phyloP scores from a whole-genome alignment of 2,113 vertebrate genomes.

The Nyctereutes procyonoides region DNA sequence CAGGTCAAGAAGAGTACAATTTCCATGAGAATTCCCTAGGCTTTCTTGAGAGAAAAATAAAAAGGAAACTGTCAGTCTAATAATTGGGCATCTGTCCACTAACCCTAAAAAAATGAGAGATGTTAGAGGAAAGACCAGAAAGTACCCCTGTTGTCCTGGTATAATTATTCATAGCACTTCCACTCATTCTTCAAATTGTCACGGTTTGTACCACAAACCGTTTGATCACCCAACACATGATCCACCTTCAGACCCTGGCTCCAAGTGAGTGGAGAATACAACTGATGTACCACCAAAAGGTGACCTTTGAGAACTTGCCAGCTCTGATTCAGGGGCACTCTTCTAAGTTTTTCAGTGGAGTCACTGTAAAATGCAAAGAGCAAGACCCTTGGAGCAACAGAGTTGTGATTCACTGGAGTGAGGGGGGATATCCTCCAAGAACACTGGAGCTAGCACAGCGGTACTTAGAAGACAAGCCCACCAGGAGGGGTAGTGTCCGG shows the following conservation, averaged over 20 bases:
- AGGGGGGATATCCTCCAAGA: background rate
- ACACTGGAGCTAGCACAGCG: background rate
- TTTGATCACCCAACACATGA: background rate
- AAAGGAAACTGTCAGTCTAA: background rate
- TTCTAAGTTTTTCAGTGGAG: background rate
- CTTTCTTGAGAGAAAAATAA: constrained; percentile 17
- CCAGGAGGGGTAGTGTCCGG: background rate
- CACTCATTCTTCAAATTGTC: background rate
- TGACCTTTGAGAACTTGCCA: background rate
- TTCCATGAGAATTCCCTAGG: background rate
- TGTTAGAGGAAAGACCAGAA: background rate
- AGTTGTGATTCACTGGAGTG: background rate
- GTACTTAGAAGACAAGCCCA: background rate
- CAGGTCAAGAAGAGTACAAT: background rate
- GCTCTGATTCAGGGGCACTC: background rate
- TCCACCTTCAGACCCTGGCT: background rate
- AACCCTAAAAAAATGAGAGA: background rate
- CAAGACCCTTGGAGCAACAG: background rate
- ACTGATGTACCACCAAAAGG: no score
- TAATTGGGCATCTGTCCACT: no score
- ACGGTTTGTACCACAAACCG: background rate
- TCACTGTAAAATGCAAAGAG: background rate
- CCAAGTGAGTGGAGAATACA: background rate
- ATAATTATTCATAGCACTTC: background rate
- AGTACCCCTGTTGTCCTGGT: background rate